These are phyloP conservation scores for Cynodonichthys magdalenae DNA, from an alignment of 2,797 vertebrate species.

Conservation along the genomic window DNA sequence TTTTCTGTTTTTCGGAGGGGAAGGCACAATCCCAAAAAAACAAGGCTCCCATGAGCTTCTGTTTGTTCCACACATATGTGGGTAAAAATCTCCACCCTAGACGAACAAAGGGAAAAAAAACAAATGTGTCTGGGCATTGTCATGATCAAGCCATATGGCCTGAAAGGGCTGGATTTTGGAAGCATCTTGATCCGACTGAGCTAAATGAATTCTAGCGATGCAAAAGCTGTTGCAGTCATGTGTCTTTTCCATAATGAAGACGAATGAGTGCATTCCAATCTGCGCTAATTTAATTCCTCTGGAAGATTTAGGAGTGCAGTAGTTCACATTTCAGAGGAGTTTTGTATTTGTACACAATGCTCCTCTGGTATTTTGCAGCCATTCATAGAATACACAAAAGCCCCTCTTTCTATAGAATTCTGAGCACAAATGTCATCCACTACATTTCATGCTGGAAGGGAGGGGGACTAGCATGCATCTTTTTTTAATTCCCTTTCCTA, in stretches of 20 bases:
- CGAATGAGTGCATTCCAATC: neutral
- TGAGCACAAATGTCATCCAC: conserved; percentile 5
- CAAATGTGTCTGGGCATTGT: neutral
- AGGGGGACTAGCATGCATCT: conserved; percentile 4
- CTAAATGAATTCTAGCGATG: neutral
- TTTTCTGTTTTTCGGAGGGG: neutral
- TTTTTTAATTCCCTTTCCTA: conserved; percentile 25
- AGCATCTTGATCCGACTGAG: neutral
- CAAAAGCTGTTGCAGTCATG: neutral
- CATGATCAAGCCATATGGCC: conserved; percentile 1
- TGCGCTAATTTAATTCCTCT: neutral
- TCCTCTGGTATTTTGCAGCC: conserved; percentile 7
- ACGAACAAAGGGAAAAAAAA: neutral
- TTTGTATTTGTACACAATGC: neutral
- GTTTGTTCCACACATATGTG: conserved; percentile 5
- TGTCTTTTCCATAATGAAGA: conserved; percentile 9
- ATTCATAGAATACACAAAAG: conserved; percentile 1
- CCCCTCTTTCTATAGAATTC: neutral
- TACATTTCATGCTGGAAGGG: neutral
- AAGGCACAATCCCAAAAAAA: conserved; percentile 7
- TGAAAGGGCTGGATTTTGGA: neutral
- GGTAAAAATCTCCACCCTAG: neutral
- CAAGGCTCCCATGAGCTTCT: conserved; percentile 5
- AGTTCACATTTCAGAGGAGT: neutral
- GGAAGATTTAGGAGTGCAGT: neutral